These are phyloP conservation scores for Formica selysi DNA, from an alignment of 1,140 invertebrate genomes.

Conservation along the genomic window DNA sequence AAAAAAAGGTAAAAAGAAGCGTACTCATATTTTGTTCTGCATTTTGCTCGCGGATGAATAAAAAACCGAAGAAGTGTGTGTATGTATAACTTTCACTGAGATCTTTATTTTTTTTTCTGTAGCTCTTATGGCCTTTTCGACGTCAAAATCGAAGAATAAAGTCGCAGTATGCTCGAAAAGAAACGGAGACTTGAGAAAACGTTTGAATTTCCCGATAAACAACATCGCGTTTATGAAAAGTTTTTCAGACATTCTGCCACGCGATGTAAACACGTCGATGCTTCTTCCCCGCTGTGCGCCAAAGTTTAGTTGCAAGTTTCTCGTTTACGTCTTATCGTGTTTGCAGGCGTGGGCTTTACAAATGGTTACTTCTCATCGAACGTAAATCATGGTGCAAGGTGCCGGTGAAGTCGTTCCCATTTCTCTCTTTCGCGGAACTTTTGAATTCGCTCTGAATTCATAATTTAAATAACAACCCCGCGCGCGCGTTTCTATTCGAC, in stretches of 20 bases:
- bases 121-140: constrained; percentile 11
- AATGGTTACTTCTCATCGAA: constrained; percentile 45
- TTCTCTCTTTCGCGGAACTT: constrained; percentile 37
- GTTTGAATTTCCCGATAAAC: constrained; percentile 61
- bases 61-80: constrained; percentile 29
- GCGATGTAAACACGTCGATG: constrained; percentile 69
- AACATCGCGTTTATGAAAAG: constrained; percentile 64
- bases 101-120: not conserved
- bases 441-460: constrained; percentile 49
- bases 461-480: constrained; percentile 38
- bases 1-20: constrained; percentile 10
- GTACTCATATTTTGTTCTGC: constrained; percentile 14
- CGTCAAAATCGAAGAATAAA: constrained; percentile 48
- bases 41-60: constrained; percentile 21
- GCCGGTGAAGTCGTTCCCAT: constrained; percentile 24
- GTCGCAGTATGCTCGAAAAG: constrained; percentile 11
- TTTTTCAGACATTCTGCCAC: constrained; percentile 48
- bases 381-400: constrained; percentile 61
- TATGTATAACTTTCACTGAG: constrained; percentile 7
- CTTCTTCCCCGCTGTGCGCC: constrained; percentile 45
- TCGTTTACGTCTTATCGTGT: constrained; percentile 59
- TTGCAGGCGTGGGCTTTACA: constrained; percentile 56
- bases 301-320: constrained; percentile 67
- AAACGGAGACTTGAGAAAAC: constrained; percentile 26
- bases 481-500: not conserved